Conservation (phyloP, 1,140 invertebrate species). For the Ceratina calcarata region DNA sequence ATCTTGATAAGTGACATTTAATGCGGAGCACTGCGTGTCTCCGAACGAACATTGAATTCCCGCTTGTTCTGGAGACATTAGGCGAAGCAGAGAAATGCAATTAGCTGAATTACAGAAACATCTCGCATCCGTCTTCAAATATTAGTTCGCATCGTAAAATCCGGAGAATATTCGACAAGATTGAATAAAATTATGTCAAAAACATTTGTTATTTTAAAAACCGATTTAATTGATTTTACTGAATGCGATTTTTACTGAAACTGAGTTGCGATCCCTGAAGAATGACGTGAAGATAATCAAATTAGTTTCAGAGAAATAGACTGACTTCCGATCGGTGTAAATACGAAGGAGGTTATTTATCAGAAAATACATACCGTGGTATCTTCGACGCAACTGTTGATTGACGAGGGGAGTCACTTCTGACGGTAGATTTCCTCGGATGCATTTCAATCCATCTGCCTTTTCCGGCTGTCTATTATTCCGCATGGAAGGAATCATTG, state of each 20-base stretch:
- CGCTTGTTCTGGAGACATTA: neutral
- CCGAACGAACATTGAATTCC: conserved; percentile 20
- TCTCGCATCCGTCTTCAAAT: too few relatives aligned
- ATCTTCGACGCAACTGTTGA: neutral
- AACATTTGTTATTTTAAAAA: too few relatives aligned
- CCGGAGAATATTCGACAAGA: too few relatives aligned
- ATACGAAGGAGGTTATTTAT: too few relatives aligned
- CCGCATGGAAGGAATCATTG: conserved; percentile 15
- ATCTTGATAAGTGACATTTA: conserved; percentile 50
- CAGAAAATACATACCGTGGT: neutral
- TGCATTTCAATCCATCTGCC: conserved; percentile 19
- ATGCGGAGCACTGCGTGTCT: neutral
- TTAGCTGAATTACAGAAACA: conserved; percentile 3
- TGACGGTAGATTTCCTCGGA: conserved; percentile 13
- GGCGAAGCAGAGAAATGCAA: neutral
- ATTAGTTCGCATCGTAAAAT: neutral
- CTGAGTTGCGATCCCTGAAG: too few relatives aligned
- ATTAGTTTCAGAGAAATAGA: too few relatives aligned
- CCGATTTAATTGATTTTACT: too few relatives aligned
- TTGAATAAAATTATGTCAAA: too few relatives aligned
- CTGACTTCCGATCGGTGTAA: too few relatives aligned
- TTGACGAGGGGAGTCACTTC: conserved; percentile 4
- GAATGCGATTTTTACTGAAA: too few relatives aligned
- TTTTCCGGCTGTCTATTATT: conserved; percentile 42
- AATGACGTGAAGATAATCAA: too few relatives aligned